Base-by-base conservation (phyloP, 2,113 vertebrate genomes). In the Muscicapa adusta region DNA sequence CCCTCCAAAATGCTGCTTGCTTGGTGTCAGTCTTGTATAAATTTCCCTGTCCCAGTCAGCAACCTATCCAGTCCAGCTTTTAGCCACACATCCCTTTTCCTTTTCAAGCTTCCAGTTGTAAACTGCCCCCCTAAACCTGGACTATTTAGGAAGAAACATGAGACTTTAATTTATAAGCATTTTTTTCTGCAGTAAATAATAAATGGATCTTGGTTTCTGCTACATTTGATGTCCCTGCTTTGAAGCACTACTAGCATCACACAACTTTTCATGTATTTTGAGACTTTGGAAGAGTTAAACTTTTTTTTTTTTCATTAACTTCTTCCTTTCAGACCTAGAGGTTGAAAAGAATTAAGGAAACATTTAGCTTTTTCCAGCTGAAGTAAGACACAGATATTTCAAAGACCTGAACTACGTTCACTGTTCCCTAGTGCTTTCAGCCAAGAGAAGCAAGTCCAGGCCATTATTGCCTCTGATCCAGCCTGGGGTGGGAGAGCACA, bases 241-340 rank as follows among this genome's bases (percentile, higher is more conserved):
- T 61, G 86, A 75, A 73, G 33, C 9, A 47, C 22, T 34, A 50
- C 29, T 29, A 67, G 26, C 12, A 40, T 25, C 13, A 38, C 22
- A 34, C 6, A 85, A 51, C 7, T 67, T 70, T 47, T 67, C 31
- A 33, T 33, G 3, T 25, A 34, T 60, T 58, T 54, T 62, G 47
- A 74, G 36, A 18, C 1, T 42, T 53, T 14, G 17, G 0, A 1
- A 8, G 34, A 14, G 1, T 22, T 10, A 2, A 8, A 5, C 9
- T n/a, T 29, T 4, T 38, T 57, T 70, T 45, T 65, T 48, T 50
- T 70, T 7, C 10, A 45, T 81, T 20, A n/a, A 73, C 5, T 28
- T 58, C 8, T 65, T 80, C 18, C 26, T 72, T 89, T 91, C 36
- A 38, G 40, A 63, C 25, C 2, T 56, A 42, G 34, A 54, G 10